Conservation (phyloP, 1,140 invertebrate species). For the Drosophila aff. region DNA sequence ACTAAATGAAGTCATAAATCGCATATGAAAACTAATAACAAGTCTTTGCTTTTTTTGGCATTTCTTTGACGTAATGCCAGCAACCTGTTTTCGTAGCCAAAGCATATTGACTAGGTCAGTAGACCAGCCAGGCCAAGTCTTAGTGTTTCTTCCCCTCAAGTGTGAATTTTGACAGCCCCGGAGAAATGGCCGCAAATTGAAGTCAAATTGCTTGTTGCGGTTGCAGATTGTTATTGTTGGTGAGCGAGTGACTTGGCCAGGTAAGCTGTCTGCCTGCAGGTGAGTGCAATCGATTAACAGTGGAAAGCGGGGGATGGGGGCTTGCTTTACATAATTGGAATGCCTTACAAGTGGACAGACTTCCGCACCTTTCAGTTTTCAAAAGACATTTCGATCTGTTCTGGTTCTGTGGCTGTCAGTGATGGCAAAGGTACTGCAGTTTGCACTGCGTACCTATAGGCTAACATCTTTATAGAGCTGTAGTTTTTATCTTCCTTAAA, state of each 20-base stretch:
- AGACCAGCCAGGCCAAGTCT: slow-evolving; percentile 30
- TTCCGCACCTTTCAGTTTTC: slow-evolving; percentile 50
- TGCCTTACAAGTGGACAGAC: slow-evolving; percentile 50
- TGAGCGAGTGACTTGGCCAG: not conserved
- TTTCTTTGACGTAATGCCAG: slow-evolving; percentile 26
- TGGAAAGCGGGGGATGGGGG: not conserved
- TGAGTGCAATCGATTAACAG: slow-evolving; percentile 18
- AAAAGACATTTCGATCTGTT: slow-evolving; percentile 30
- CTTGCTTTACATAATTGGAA: slow-evolving; percentile 58
- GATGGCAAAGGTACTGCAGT: slow-evolving; percentile 3
- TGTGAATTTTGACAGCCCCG: slow-evolving; percentile 26
- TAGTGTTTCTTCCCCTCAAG: slow-evolving; percentile 10
- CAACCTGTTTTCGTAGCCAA: slow-evolving; percentile 58
- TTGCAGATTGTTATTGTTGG: slow-evolving; percentile 9
- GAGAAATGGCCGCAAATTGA: slow-evolving; percentile 34
- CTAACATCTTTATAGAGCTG: not conserved
- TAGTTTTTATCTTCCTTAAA: not conserved
- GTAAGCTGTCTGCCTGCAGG: slow-evolving; percentile 14
- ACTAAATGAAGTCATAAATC: slow-evolving; percentile 6
- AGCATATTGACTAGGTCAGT: slow-evolving; percentile 70
- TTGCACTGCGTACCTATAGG: not conserved
- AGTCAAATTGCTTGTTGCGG: slow-evolving; percentile 27
- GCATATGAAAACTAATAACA: slow-evolving; percentile 10
- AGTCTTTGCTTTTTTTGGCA: slow-evolving; percentile 28
- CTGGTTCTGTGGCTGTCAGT: slow-evolving; percentile 10